These are phyloP conservation scores for Nilaparvata lugens DNA, from an alignment of 1,140 invertebrate genomes.

Conservation along the genomic window DNA sequence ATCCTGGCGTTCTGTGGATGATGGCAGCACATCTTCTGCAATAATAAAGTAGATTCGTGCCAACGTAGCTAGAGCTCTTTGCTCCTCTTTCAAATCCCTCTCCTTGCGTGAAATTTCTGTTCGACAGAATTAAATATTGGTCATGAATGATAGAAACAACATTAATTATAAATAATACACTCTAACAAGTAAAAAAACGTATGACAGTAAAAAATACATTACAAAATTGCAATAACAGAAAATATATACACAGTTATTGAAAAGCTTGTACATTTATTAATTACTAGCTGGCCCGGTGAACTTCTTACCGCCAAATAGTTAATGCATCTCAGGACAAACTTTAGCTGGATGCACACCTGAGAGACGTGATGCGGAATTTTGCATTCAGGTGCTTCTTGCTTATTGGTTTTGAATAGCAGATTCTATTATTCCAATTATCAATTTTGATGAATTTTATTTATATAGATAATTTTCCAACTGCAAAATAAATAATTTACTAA, in stretches of 20 bases:
- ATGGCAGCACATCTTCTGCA: not conserved
- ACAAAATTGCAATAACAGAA: not conserved
- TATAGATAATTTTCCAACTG: too few species aligned
- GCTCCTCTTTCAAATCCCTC: not conserved
- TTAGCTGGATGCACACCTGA: too few species aligned
- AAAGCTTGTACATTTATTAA: too few species aligned
- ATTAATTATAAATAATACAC: not conserved
- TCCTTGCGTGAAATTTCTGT: not conserved
- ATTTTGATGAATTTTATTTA: too few species aligned
- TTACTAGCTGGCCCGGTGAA: too few species aligned
- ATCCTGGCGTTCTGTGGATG: not conserved
- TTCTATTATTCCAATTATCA: too few species aligned
- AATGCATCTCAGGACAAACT: too few species aligned
- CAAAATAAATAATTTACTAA: too few species aligned
- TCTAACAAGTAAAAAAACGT: not conserved
- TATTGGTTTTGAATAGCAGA: too few species aligned
- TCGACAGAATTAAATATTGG: not conserved
- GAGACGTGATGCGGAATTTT: too few species aligned
- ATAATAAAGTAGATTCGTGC: not conserved
- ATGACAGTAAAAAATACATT: not conserved
- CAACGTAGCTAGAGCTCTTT: not conserved
- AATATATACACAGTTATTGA: not conserved
- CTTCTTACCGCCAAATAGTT: too few species aligned
- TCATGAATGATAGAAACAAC: not conserved
- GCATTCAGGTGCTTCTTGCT: too few species aligned